A percentile compares a stretch with the other conserved stretches of the same genome.
Conservation (phyloP, 1,140 invertebrate genomes). For the Drosophila chauvacae region DNA sequence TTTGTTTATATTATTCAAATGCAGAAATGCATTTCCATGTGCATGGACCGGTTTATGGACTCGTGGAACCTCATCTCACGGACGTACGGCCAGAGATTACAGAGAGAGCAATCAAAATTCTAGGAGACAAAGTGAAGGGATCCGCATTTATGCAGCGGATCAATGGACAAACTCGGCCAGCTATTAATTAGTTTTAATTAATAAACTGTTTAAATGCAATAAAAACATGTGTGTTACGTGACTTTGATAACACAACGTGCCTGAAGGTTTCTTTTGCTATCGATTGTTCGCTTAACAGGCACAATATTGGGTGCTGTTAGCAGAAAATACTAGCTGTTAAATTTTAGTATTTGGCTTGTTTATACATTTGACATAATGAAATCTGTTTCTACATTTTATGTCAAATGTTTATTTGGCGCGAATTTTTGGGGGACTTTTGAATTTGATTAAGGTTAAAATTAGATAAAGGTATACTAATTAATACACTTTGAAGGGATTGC, state of each 20-base stretch:
- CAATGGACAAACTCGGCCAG: slow-evolving; percentile 20
- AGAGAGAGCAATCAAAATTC: slow-evolving; percentile 87
- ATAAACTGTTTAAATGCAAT: slow-evolving; percentile 44
- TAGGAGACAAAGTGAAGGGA: slow-evolving; percentile 21
- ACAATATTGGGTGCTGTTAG: slow-evolving; percentile 10
- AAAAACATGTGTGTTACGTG: slow-evolving; percentile 55
- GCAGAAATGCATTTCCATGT: slow-evolving; percentile 98
- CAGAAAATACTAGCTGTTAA: slow-evolving; percentile 1
- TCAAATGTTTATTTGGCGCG: slow-evolving; percentile 1
- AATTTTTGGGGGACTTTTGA: background rate
- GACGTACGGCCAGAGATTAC: slow-evolving; percentile 92
- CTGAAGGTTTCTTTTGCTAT: background rate
- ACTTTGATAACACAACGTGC: slow-evolving; percentile 43
- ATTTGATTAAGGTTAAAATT: too few relatives aligned
- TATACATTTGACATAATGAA: background rate
- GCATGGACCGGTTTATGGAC: slow-evolving; percentile 99
- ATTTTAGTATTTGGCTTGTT: background rate
- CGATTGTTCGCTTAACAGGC: background rate
- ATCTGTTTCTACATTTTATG: too few relatives aligned
- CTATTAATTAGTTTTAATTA: slow-evolving; percentile 52
- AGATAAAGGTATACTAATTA: too few relatives aligned
- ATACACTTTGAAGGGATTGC: too few relatives aligned
- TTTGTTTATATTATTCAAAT: slow-evolving; percentile 23
- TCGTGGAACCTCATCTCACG: slow-evolving; percentile 95
- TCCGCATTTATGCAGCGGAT: slow-evolving; percentile 33